Base-by-base conservation (phyloP, 1,140 invertebrate genomes). In the Lysiphlebus fabarum region DNA sequence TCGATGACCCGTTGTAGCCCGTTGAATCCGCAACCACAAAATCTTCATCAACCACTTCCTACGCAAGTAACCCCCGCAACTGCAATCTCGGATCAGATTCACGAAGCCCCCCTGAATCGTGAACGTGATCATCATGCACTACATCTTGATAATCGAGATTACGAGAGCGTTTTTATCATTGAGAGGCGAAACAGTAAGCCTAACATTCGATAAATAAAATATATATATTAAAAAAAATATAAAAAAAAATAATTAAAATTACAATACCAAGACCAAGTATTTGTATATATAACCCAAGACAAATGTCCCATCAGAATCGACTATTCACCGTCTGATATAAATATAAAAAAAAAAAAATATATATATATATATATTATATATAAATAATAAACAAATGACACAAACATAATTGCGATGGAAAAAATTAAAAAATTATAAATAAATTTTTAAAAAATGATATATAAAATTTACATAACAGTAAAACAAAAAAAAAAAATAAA, bases 161-260 rank as follows among this genome's bases (percentile, higher is more conserved):
- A 86, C 83, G 85, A 87, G 81, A 87, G 84, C 81, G 85, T 87
- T 75, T 87, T 87, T 86, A 87, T 86, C 82, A 86, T 87, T 82
- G 84, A 85, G 81, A 85, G 85, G 84, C 85, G 85, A 81, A 84
- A 83, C 81, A 82, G 83, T 82, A 83, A 84, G 80, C 82, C 81
- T 73, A 84, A 84, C 76, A 82, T 80, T 71, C 77, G 77, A 74
- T 79, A 80, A 68, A 67, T 67, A 70, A 67, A 69, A 54, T 53
- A 40, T 34, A 56, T n/a, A n/a, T n/a, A 43, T 38, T 11, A 58
- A 43, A 42, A 48, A 50, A 48, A 43, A 43, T n/a, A n/a, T n/a
- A 71, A 73, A 74, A 76, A 53, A 53, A 53, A 9, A 7, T 14
- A 26, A 26, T 43, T 9, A 55, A 51, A 37, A 51, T 47, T 45